Evolutionary conservation across 1,140 invertebrate species (phyloP), one percentile per base, ranked within the genome.

Genomic region (Lepidotrigona ventralis): DNA sequence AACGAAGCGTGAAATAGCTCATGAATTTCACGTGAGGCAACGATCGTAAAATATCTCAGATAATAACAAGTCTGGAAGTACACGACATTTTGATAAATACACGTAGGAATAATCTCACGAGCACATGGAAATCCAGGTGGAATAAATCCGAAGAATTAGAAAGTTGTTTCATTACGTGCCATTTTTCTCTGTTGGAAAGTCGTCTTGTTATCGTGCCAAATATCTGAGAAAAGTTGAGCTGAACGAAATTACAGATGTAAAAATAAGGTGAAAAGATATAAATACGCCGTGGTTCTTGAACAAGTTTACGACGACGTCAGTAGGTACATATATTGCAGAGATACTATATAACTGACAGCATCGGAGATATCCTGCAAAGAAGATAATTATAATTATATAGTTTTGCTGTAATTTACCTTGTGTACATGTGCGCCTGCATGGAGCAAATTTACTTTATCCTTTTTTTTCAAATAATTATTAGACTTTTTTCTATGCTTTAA

Each of bases 31-130:
- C 17, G 11, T 9, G 58, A 19, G 68, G 29, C 79, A 75, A 46
- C 29, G 64, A 6, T 23, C 64, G 51, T 58, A 68, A 81, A 70
- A 54, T 60, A 60, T 51, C 46, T 39, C 21, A 5, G 14, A 21
- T 69, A 69, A 21, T 69, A 69, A 70, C 54, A 39, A 71, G 39
- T 77, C 39, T 56, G 56, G 53, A 58, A 77, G 17, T 69, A 4
- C 8, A 12, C 29, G 29, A 76, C 53, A 29, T 64, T 39, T 23
- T 56, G 53, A 82, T 69, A 58, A 51, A 77, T 74, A 64, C 58
- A 19, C 53, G 15, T 21, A 53, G 19, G 8, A 15, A 70, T 23
- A 69, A 23, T 70, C 21, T 77, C 26, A 53, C 2, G 51, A 39
- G 29, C n/a, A 76, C 19, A 26, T 1, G 4, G 19, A 64, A 64